Evolutionary conservation across 1,140 invertebrate genomes (phyloP), one percentile per base, ranked within the genome.

Genomic region (Macrostomum lignano): DNA sequence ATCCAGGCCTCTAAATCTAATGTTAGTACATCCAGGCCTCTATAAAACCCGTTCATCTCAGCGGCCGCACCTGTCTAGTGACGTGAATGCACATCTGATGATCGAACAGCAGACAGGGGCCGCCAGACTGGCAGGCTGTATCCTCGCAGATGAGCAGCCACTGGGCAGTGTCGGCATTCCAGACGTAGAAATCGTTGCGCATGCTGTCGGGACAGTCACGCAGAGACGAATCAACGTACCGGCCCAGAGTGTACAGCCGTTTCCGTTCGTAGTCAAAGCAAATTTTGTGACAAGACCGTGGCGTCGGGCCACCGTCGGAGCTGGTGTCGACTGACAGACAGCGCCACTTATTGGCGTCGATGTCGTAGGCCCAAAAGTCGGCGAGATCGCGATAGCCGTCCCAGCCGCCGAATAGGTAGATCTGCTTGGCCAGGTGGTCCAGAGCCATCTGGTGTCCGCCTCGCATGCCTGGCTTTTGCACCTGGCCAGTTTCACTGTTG

Each of bases 341-440:
- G 0, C 63, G 67, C 78, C 78, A 86, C 30, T 66, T 62, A 36
- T 67, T 63, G 7, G 62, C 57, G 1, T 61, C 59, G 31, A 78
- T 67, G 46, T 73, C 60, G 51, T 71, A 84, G 0, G 66, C 60
- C 78, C 78, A 86, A 11, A 84, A 60, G 50, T 84, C 34, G 13
- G 59, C 47, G 9, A 62, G 34, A 53, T 82, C 77, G 42, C 70
- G 65, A 38, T 67, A 69, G 6, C 77, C 77, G 61, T 81, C 73
- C 76, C 76, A 82, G 1, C 77, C 77, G 11, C 77, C 78, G 58
- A 75, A 78, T n/a, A 86, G 53, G 53, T 79, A 84, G 3, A 84
- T 64, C 0, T 65, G 68, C 44, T 63, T 55, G 51, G 39, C 14
- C 46, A 46, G 52, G n/a, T 70, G 55, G 62, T 82, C 75, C 2